Conservation (phyloP, 2,113 vertebrate genomes). For the Sylvia atricapilla region DNA sequence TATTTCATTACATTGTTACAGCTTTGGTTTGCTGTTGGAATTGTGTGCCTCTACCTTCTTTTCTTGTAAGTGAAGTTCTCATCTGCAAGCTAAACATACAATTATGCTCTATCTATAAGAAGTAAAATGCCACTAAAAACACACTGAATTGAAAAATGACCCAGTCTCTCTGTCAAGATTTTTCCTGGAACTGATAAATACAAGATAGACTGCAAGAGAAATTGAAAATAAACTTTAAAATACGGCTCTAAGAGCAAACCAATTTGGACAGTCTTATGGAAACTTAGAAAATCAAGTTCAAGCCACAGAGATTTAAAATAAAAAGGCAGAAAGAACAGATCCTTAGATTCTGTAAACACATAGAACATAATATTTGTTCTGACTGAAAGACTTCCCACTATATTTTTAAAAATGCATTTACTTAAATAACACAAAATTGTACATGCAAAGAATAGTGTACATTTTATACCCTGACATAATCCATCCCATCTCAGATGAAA, state of each 20-base stretch:
- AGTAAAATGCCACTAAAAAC: neutral
- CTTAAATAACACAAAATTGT: neutral
- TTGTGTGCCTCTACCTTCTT: neutral
- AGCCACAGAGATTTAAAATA: constrained; percentile 5
- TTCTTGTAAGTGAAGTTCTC: neutral
- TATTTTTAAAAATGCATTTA: neutral
- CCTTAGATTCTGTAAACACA: constrained; percentile 5
- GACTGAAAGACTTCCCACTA: neutral
- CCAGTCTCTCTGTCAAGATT: neutral
- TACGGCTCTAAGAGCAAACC: neutral
- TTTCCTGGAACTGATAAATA: constrained; percentile 46
- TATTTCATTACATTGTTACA: neutral
- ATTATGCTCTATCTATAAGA: neutral
- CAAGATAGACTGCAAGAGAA: constrained; percentile 18
- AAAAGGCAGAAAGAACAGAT: constrained; percentile 10
- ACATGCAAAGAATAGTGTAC: neutral
- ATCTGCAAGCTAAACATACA: neutral
- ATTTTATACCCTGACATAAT: neutral
- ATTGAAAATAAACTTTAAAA: constrained; percentile 18
- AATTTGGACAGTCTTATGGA: constrained; percentile 4
- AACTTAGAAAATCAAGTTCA: constrained; percentile 29
- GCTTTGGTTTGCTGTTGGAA: neutral
- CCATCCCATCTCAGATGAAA: constrained; percentile 8
- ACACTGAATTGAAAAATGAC: neutral
- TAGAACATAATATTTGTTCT: constrained; percentile 17